These are phyloP conservation scores for Solenopsis invicta DNA, from an alignment of 1,140 invertebrate species.

Conservation along the genomic window DNA sequence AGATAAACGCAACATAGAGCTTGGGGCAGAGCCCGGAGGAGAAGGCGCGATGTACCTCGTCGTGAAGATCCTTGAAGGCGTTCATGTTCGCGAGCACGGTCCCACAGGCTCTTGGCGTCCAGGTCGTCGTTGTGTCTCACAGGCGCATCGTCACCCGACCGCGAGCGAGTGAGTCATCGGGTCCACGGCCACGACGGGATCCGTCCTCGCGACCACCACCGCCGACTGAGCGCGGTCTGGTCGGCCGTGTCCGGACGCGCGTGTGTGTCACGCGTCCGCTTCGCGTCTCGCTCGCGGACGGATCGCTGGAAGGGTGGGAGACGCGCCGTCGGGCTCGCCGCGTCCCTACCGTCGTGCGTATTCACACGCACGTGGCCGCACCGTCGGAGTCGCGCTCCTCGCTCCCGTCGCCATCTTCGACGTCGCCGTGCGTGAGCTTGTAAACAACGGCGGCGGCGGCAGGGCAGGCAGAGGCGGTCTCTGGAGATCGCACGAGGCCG, in stretches of 20 bases:
- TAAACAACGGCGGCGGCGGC: no score
- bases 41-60: slow-evolving; percentile 62
- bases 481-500: background rate
- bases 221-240: background rate
- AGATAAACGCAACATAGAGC: background rate
- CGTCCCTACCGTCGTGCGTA: background rate
- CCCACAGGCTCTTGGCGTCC: background rate
- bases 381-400: slow-evolving; percentile 13
- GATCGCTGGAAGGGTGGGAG: background rate
- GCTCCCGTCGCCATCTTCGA: slow-evolving; percentile 41
- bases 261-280: background rate
- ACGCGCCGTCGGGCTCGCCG: background rate
- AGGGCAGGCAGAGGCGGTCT: background rate
- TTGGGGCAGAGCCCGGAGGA: no score
- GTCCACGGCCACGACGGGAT: slow-evolving; percentile 9
- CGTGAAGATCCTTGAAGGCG: slow-evolving; percentile 56
- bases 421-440: slow-evolving; percentile 17
- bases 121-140: slow-evolving; percentile 32
- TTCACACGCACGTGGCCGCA: slow-evolving; percentile 47
- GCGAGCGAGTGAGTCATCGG: slow-evolving; percentile 66
- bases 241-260: no score
- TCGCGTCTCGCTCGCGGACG: background rate
- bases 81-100: slow-evolving; percentile 47
- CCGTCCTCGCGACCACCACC: background rate
- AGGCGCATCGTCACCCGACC: slow-evolving; percentile 51